Evolutionary conservation across 2,888 invertebrate genomes (phyloP), one percentile per base, ranked within the genome.

Genomic region (Philereme vetulata): DNA sequence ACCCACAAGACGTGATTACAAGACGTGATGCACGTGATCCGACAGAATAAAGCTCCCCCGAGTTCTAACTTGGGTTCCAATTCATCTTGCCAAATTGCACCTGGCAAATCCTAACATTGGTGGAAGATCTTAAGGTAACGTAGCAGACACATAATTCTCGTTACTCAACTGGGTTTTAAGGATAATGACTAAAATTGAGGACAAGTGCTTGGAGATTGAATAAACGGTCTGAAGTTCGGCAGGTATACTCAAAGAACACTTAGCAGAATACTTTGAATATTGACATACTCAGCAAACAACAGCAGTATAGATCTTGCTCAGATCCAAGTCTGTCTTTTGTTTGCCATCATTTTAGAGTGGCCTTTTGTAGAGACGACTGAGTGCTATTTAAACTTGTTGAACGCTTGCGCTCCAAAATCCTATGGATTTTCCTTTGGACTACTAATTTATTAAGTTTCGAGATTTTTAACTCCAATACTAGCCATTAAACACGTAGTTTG

Each of bases 301-400:
- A 52, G 35, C 36, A 34, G 36, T n/a, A 36, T 8, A 21, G 21
- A 21, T 21, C 21, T 21, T 21, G 21, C 21, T 21, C 21, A 21
- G 21, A 21, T 21, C 21, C 33, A n/a, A 38, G 32, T 46, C 7
- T 44, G 36, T 50, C 44, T 44, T 55, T 56, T 51, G 38, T 56
- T 56, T 51, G 45, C 45, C 38, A 38, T n/a, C 44, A 32, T 50
- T 38, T 32, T 38, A 9, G 9, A 56, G 33, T 33, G 34, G 45
- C 50, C 44, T 45, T 46, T 46, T 51, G 36, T 42, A 4, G 10
- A 10, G 44, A 38, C 11, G 33, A 21, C 9, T 3, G 32, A 45
- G 40, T 40, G 46, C 45, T 48, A 11, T 34, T 48, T 9, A 56
- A 42, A 51, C 40, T 33, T 45, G 36, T 52, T 52, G 45, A 45